A percentile compares a stretch with the other conserved stretches of the same genome.
phyloP scores from a whole-genome alignment of 2,113 vertebrate genomes.

The Saiga tatarica region DNA sequence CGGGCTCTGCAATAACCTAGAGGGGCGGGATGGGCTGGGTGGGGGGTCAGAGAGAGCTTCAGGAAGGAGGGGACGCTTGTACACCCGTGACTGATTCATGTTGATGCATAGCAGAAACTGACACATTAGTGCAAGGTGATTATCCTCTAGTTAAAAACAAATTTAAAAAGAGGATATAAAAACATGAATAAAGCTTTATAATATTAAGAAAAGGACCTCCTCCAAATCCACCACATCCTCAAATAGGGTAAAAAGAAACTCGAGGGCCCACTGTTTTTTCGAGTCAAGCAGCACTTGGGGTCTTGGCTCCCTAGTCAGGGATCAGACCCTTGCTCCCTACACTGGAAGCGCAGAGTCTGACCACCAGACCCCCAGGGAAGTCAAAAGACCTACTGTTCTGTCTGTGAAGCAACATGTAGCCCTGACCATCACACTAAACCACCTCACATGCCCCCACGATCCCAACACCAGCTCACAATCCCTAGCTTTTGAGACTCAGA shows the following conservation, averaged over 20 bases:
- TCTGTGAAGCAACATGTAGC: neutral
- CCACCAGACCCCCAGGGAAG: neutral
- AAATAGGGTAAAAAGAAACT: too few species aligned
- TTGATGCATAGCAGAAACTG: neutral
- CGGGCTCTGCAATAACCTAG: neutral
- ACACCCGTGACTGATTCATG: neutral
- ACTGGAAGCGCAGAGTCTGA: neutral
- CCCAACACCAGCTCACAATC: neutral
- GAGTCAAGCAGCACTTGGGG: neutral
- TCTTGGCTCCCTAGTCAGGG: neutral
- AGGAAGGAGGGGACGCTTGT: neutral
- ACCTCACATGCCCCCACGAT: fast-evolving
- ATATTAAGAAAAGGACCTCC: neutral
- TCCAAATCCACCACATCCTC: neutral
- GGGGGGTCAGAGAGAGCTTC: neutral
- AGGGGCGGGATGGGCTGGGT: neutral
- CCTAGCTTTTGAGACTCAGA: neutral
- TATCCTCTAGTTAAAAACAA: neutral
- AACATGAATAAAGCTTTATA: neutral
- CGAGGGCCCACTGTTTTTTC: neutral
- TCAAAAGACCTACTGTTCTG: neutral
- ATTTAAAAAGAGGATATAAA: neutral
- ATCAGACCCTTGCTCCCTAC: neutral
- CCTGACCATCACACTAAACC: neutral
- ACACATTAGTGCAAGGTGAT: neutral